These are phyloP conservation scores for Chelonoidis abingdonii DNA, from an alignment of 2,113 vertebrate genomes.

Conservation along the genomic window DNA sequence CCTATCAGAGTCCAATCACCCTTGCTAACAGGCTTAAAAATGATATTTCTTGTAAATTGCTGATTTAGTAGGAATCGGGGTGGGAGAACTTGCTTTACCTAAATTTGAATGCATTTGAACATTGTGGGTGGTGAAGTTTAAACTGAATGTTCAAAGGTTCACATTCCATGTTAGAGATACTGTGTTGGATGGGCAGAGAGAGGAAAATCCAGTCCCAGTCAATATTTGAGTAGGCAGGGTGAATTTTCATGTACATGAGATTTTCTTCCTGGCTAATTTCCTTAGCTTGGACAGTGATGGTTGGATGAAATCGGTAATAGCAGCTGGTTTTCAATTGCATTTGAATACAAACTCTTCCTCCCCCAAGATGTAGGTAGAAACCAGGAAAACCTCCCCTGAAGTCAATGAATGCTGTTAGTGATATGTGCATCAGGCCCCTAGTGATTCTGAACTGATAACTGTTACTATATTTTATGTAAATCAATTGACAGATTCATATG, in stretches of 20 bases:
- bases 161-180: background rate
- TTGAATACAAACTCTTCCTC: background rate
- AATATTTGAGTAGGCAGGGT: background rate
- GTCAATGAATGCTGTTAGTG: background rate
- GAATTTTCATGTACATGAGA: background rate
- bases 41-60: background rate
- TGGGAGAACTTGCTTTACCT: background rate
- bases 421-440: background rate
- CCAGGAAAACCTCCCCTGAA: background rate
- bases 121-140: background rate
- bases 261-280: background rate
- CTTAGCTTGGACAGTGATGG: background rate
- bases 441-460: background rate
- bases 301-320: background rate
- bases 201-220: background rate
- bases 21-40: background rate
- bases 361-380: background rate
- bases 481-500: conserved; percentile 93
- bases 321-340: background rate
- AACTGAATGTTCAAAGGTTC: background rate
- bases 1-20: background rate
- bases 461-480: background rate
- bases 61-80: background rate
- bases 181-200: fast-evolving
- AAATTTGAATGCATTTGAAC: background rate